Base-by-base conservation (phyloP, 2,797 vertebrate species). In the Orestias chungarensis region DNA sequence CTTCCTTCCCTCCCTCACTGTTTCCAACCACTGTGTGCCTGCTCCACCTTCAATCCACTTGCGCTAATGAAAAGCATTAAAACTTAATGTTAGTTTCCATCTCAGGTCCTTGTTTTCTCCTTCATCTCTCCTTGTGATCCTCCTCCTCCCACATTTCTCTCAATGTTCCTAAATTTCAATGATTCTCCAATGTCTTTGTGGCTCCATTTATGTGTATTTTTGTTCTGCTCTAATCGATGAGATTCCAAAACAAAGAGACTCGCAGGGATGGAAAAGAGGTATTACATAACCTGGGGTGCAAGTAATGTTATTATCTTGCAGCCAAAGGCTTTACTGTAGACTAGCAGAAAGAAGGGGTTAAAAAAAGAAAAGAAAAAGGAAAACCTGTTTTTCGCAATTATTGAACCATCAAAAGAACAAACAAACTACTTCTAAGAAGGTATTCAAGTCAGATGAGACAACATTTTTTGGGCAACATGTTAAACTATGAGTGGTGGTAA, bases 51-150 rank as follows among this genome's bases (percentile, higher is more conserved):
- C 55, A 64, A 64, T 77, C 64, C 71, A 73, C 57, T 72, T 9
- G 5, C 79, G 81, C 74, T 69, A 86, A 81, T 87, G 82, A 87
- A 82, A 77, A 83, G 52, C 91, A 92, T 93, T 93, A 91, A 90
- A 92, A 90, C 73, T 91, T 92, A 90, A 91, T 93, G 90, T 88
- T 91, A 87, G 80, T 91, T 91, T 93, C 91, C 90, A 91, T 90
- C 89, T 90, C 88, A 78, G 74, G 72, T 66, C 80, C 68, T 81
- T 64, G 0, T 66, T 57, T 78, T 70, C 47, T 59, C 72, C 75
- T 80, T 55, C 72, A n/a, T n/a, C 49, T 15, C 6, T 29, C 43
- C 18, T 46, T 3, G 6, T 8, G 44, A 67, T 67, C 29, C 0
- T 43, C 72, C 79, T 83, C 73, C 66, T 71, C 64, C 74, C 71